Percentiles rank a stretch among this genome's conserved stretches.
These are phyloP conservation scores for Thymelicus lineola DNA, from an alignment of 2,888 invertebrate species.

Conservation along the genomic window DNA sequence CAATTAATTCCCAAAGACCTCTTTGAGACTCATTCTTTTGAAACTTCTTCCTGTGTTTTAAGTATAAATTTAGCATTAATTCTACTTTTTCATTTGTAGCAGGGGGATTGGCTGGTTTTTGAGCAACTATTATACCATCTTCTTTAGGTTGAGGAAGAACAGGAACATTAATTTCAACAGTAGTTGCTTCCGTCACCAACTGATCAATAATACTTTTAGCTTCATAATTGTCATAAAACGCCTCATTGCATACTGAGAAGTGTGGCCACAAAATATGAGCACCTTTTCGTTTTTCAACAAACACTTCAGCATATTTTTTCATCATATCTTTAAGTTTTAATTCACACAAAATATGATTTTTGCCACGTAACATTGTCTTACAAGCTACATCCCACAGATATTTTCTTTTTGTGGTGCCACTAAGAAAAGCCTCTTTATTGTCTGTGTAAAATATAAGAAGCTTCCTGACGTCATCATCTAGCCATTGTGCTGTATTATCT, in stretches of 20 bases:
- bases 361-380: constrained; percentile 69
- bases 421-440: constrained; percentile 70
- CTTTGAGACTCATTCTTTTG: constrained; percentile 60
- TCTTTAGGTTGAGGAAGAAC: constrained; percentile 37
- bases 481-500: constrained; percentile 58
- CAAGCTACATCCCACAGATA: constrained; percentile 76
- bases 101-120: constrained; percentile 51
- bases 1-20: constrained; percentile 72
- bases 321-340: constrained; percentile 60
- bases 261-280: constrained; percentile 59
- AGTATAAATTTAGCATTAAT: constrained; percentile 65
- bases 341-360: constrained; percentile 63
- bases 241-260: constrained; percentile 66
- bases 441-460: constrained; percentile 73
- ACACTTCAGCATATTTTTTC: constrained; percentile 58
- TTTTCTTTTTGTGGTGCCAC: constrained; percentile 59
- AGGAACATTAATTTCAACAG: constrained; percentile 33
- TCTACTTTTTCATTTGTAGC: constrained; percentile 63
- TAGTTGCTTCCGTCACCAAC: constrained; percentile 3
- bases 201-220: constrained; percentile 44
- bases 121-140: constrained; percentile 54
- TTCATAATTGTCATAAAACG: constrained; percentile 64
- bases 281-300: constrained; percentile 56
- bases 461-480: constrained; percentile 63
- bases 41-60: constrained; percentile 64